Base-by-base conservation (phyloP, 2,113 vertebrate species). In the Oreamnos americanus region DNA sequence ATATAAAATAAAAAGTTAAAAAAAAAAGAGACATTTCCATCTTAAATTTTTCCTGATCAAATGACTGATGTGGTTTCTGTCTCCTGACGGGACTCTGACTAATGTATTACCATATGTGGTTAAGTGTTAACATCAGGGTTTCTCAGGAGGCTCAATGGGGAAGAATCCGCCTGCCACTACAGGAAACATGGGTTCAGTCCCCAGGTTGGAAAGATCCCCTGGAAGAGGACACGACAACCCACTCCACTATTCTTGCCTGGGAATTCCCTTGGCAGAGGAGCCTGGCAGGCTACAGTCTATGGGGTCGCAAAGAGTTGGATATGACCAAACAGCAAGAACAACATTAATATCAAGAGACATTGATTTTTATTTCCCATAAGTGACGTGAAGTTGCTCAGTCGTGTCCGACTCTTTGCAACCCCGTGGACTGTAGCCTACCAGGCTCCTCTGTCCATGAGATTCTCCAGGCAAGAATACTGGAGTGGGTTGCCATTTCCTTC, bases 61-160 rank as follows among this genome's bases (percentile, higher is more conserved):
- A 23, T 81, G 55, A 30, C 49, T 2, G 47, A 12, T 58, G 4
- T 16, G 3, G 26, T 67, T 91, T 21, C 55, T 60, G 14, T 39
- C 33, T 83, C 43, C 55, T 90, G 36, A 39, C 19, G 53, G 33
- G 43, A 28, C 28, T 33, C 49, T 21, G 33, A 25, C 7, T 7
- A 33, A 30, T 25, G 2, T 10, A 2, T 67, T 7, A n/a, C 53
- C 60, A 15, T 23, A 25, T 0, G 2, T 2, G 17, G 55, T 36
- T 51, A 49, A 12, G 9, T 28, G 19, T 71, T 23, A 39, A 23
- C 67, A 71, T 39, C 67, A 43, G 23, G 71, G 23, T 43, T 43
- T 76, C 71, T 23, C 36, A 43, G 71, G 71, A 14, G 71, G 21
- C 71, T 76, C 21, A 43, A 23, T 43, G 23, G 36, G 36, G 23